phyloP scores from a whole-genome alignment of 2,888 invertebrate species.

The Brassicogethes aeneus region DNA sequence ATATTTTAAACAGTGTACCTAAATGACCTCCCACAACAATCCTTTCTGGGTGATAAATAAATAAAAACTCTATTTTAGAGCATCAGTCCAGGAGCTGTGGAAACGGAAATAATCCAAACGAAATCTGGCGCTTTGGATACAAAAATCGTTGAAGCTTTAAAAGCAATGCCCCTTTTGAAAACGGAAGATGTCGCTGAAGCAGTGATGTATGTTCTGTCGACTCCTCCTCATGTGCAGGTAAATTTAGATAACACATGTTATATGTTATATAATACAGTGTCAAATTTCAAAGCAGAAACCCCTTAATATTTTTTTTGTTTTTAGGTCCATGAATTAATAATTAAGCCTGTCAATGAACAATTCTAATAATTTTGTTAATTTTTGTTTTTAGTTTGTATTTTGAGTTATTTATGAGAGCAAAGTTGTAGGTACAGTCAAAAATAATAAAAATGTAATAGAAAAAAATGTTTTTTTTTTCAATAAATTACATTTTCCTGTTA shows the following conservation, averaged over 20 bases:
- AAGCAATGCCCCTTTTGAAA: constrained; percentile 7
- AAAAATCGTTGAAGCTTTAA: constrained; percentile 2
- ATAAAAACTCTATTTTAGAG: constrained; percentile 19
- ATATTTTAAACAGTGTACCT: too few relatives aligned
- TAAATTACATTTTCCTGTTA: too few relatives aligned
- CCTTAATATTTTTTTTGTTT: constrained; percentile 2
- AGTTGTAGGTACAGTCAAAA: too few relatives aligned
- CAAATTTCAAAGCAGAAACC: not conserved
- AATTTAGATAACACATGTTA: too few relatives aligned
- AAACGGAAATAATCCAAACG: constrained; percentile 16
- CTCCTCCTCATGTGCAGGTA: constrained; percentile 22
- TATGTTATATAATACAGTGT: not conserved
- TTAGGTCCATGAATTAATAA: constrained; percentile 10
- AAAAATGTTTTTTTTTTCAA: too few relatives aligned
- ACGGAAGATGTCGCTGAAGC: constrained; percentile 20
- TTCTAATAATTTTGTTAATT: too few relatives aligned
- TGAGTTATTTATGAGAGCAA: too few relatives aligned
- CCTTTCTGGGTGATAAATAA: too few relatives aligned
- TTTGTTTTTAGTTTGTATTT: too few relatives aligned
- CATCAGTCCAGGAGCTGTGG: constrained; percentile 24
- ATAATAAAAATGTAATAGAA: too few relatives aligned
- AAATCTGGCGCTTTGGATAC: constrained; percentile 4
- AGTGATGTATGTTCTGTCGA: constrained; percentile 18
- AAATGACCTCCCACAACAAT: too few relatives aligned
- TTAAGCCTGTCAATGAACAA: constrained; percentile 6